Evolutionary conservation across 2,113 vertebrate genomes (phyloP).

Genomic region (Taxidea taxus): DNA sequence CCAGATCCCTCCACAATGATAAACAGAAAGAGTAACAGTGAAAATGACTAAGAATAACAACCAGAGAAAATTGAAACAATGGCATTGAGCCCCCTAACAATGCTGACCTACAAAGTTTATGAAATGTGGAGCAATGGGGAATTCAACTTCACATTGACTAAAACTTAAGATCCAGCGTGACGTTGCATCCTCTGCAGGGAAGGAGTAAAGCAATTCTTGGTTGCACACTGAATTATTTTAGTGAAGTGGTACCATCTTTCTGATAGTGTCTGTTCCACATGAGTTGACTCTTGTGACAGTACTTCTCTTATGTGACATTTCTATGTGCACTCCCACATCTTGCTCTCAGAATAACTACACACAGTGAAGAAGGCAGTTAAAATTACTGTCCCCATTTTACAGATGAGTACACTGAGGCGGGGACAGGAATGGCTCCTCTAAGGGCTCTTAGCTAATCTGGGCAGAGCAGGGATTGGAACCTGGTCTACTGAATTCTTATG

Average conservation of each 20-base stretch:
- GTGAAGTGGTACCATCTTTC: neutral
- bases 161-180: neutral
- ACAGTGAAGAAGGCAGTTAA: neutral
- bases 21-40: neutral
- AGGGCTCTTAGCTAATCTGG: neutral
- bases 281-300: neutral
- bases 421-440: neutral
- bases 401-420: neutral
- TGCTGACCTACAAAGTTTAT: neutral
- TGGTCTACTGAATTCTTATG: neutral
- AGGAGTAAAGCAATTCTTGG: neutral
- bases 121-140: neutral
- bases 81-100: neutral
- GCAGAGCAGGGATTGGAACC: neutral
- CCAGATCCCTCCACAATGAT: neutral
- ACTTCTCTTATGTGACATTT: neutral
- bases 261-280: neutral
- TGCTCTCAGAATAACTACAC: neutral
- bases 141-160: neutral
- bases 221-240: neutral
- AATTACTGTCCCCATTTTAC: neutral
- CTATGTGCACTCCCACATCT: neutral
- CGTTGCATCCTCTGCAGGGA: neutral
- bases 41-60: conserved; percentile 17
- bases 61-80: neutral